Evolutionary conservation across 2,113 vertebrate genomes (phyloP).

Genomic region (Hassar affinis): DNA sequence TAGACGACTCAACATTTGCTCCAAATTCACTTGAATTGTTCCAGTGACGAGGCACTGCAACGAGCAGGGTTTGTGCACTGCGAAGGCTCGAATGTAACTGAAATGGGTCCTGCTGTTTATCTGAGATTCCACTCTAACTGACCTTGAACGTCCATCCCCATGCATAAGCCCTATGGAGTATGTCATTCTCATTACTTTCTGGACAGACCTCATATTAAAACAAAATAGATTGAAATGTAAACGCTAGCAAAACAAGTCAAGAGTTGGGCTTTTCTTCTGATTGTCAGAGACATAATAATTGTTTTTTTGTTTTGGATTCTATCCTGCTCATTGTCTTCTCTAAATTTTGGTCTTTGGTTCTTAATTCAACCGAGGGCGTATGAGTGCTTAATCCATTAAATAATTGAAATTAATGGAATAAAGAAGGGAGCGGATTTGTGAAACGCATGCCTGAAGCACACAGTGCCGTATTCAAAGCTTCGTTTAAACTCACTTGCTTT

Average conservation of each 20-base stretch:
- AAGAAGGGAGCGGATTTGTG: slow-evolving; percentile 35
- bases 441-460: slow-evolving; percentile 34
- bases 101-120: too few relatives aligned
- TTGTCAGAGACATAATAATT: slow-evolving; percentile 67
- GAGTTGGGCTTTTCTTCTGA: slow-evolving; percentile 44
- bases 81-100: too few relatives aligned
- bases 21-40: too few relatives aligned
- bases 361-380: slow-evolving; percentile 64
- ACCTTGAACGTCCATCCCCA: too few relatives aligned
- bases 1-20: too few relatives aligned
- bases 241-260: slow-evolving; percentile 68
- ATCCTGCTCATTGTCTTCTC: slow-evolving; percentile 56
- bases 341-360: slow-evolving; percentile 57
- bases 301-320: slow-evolving; percentile 60
- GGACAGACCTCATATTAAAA: not conserved
- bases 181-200: too few relatives aligned
- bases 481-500: slow-evolving; percentile 45
- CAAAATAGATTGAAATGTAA: slow-evolving; percentile 43
- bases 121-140: too few relatives aligned
- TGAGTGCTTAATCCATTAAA: slow-evolving; percentile 45
- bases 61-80: too few relatives aligned
- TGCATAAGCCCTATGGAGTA: too few relatives aligned
- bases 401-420: slow-evolving; percentile 44
- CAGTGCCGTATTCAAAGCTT: slow-evolving; percentile 28
- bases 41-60: too few relatives aligned